Base-by-base conservation (phyloP, 2,113 vertebrate genomes). In the Dipodomys merriami region DNA sequence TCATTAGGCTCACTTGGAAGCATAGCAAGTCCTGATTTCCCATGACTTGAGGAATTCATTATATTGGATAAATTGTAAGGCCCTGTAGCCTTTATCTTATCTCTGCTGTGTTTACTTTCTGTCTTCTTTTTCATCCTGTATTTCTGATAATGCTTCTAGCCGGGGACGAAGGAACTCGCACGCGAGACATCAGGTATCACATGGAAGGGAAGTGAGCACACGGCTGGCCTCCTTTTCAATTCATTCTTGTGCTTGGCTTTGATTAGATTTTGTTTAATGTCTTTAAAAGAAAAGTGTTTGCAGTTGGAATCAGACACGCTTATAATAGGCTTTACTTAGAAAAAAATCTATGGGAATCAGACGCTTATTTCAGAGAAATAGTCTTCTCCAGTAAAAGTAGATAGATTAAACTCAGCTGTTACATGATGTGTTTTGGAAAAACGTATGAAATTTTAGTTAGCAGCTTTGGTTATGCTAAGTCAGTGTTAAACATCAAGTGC, bases 141-240 rank as follows among this genome's bases (percentile, higher is more conserved):
- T 98, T 97, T 98, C 98, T 98, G 97, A 97, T 97, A 98, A 98
- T 96, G 97, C 98, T 98, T 98, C 97, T 98, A 99, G 99, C 99
- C 98, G 99, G 95, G 99, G 99, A 99, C 98, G 99, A 98, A 98
- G 99, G 98, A 99, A 99, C 98, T 99, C 99, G 95, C 99, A 99
- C 98, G 97, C 99, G 4, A 99, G 99, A 98, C 99, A 99, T 97
- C 99, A 99, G 99, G 99, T 99, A 99, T 96, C 83, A 97, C 98
- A 97, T 97, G 97, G 57, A 80, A 96, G 97, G 93, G 96, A 95
- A 73, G 71, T 62, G 83, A 98, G 72, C 68, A 4, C 49, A 2
- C 78, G 78, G 69, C 82, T 22, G 44, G 44, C 39, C 11, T 78
- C 93, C 0, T 90, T 87, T 69, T 93, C 25, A 72, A 96, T 86